A percentile compares a stretch with the other conserved stretches of the same genome.
phyloP scores from a whole-genome alignment of 2,888 invertebrate species.

The Troglohyphantes excavatus region DNA sequence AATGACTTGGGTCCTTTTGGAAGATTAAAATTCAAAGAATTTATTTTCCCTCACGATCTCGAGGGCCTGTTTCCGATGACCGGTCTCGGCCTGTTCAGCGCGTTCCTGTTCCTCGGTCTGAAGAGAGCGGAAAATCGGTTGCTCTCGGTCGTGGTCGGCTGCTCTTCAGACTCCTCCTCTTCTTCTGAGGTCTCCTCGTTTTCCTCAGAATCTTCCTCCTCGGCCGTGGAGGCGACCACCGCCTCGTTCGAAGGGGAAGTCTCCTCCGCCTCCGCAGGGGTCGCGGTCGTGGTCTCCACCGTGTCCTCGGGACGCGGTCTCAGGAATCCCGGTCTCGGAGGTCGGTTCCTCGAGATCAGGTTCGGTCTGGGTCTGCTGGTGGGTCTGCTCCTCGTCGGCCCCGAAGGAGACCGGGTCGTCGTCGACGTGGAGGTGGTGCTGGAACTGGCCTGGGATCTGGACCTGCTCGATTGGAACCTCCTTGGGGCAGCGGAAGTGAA shows the following conservation, averaged over 20 bases:
- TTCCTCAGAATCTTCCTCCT: slow-evolving; percentile 25
- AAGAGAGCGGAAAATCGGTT: slow-evolving; percentile 72
- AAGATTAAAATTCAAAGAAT: not conserved
- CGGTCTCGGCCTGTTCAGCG: slow-evolving; percentile 70
- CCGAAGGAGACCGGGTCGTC: not conserved
- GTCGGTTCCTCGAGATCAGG: slow-evolving; percentile 40
- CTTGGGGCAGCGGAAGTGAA: slow-evolving; percentile 27
- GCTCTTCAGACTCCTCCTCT: slow-evolving; percentile 12
- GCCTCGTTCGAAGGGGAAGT: slow-evolving; percentile 27
- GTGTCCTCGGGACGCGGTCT: slow-evolving; percentile 40
- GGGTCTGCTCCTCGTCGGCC: not conserved
- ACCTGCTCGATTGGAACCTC: slow-evolving; percentile 59
- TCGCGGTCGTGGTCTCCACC: slow-evolving; percentile 50
- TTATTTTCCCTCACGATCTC: slow-evolving; percentile 34
- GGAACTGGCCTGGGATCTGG: slow-evolving; percentile 24
- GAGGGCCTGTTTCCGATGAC: slow-evolving; percentile 61
- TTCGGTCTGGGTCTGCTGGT: slow-evolving; percentile 57
- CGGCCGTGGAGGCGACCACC: not conserved
- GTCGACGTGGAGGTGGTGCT: not conserved
- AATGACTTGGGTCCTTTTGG: slow-evolving; percentile 8
- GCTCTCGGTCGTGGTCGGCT: slow-evolving; percentile 69
- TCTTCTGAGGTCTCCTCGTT: slow-evolving; percentile 29
- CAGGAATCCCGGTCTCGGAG: slow-evolving; percentile 60
- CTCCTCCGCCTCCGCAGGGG: slow-evolving; percentile 33
- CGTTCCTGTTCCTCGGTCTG: slow-evolving; percentile 53